Percentiles rank a stretch among this genome's conserved stretches.
Conservation (phyloP, 2,113 vertebrate genomes). For the Myxocyprinus asiaticus region DNA sequence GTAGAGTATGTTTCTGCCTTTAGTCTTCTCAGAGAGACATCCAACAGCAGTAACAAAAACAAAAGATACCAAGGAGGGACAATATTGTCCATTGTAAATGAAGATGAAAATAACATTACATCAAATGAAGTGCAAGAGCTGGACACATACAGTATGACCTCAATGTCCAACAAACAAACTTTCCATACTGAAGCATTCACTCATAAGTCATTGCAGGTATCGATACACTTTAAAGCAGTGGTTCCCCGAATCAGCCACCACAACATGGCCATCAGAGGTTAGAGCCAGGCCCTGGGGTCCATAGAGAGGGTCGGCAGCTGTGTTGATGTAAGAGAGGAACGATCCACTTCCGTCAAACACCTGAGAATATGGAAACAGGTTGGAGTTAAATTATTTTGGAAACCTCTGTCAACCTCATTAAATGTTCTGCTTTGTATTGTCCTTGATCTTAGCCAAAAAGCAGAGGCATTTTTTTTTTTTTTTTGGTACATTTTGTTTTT, state of each 20-base stretch:
- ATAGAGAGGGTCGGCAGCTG: conserved; percentile 93
- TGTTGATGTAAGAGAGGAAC: conserved; percentile 97
- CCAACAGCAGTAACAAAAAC: not conserved
- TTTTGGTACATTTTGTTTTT: no score
- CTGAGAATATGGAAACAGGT: conserved; percentile 60
- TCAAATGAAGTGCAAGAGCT: conserved; percentile 29
- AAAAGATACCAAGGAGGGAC: conserved; percentile 9
- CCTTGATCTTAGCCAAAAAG: no score
- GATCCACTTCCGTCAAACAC: conserved; percentile 96
- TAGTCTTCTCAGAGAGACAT: not conserved
- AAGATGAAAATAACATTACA: not conserved
- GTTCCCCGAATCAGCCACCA: conserved; percentile 97
- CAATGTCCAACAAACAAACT: not conserved
- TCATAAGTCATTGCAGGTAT: conserved; percentile 86
- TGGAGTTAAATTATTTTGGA: no score
- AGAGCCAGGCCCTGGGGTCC: conserved; percentile 94
- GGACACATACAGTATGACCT: conserved; percentile 6
- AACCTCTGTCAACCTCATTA: no score
- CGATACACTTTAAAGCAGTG: conserved; percentile 99
- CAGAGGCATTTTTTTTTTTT: no score
- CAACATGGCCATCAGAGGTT: conserved; percentile 94
- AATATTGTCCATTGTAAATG: not conserved
- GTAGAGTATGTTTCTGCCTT: no score
- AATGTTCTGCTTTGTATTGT: no score
- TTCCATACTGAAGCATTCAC: not conserved